These are phyloP conservation scores for Dipodomys ordii DNA, from an alignment of 2,113 vertebrate species.

Conservation along the genomic window DNA sequence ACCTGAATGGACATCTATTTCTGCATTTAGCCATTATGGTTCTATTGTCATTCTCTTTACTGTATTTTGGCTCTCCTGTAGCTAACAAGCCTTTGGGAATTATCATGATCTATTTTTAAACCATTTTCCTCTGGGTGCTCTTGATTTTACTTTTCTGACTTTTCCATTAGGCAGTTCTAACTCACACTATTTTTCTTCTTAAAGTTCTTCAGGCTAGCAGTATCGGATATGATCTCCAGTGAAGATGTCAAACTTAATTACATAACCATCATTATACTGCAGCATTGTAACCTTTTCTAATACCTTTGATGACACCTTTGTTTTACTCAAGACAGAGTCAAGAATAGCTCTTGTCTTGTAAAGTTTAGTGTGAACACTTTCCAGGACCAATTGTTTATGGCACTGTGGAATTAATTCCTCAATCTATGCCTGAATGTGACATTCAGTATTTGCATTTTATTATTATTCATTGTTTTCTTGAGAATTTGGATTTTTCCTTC, in stretches of 20 bases:
- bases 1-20: not conserved
- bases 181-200: not conserved
- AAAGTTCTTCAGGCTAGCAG: conserved; percentile 53
- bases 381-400: conserved; percentile 40
- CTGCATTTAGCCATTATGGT: not conserved
- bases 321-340: conserved; percentile 64
- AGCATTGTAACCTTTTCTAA: conserved; percentile 32
- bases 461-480: not conserved
- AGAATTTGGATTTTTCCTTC: conserved; percentile 42
- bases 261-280: conserved; percentile 10
- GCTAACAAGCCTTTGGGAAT: conserved; percentile 11
- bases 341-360: conserved; percentile 69
- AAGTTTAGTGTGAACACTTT: conserved; percentile 42
- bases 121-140: conserved; percentile 41
- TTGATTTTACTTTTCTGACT: conserved; percentile 64
- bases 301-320: not conserved
- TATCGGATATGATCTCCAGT: conserved; percentile 64
- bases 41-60: not conserved
- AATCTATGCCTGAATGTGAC: conserved; percentile 31
- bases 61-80: not conserved
- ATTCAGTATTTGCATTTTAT: conserved; percentile 60
- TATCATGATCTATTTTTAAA: conserved; percentile 57
- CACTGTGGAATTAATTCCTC: conserved; percentile 50
- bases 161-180: conserved; percentile 68
- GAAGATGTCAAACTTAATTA: conserved; percentile 74